Evolutionary conservation across 1,140 invertebrate genomes (phyloP).

Genomic region (Bombus sylvicola): DNA sequence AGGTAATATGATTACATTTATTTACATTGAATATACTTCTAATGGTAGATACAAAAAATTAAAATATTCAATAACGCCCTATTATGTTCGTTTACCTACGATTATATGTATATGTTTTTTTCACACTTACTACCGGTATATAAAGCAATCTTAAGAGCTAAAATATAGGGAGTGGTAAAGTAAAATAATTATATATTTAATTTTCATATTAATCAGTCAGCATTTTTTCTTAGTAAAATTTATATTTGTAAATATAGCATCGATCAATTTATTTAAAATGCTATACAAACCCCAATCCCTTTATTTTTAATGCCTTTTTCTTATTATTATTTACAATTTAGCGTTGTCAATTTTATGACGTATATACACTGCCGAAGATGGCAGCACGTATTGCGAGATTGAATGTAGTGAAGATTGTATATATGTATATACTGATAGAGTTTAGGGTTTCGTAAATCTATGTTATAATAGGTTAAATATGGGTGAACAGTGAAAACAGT

Average conservation of each 20-base stretch:
- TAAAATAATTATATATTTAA: not conserved
- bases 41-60: not conserved
- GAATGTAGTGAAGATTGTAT: not conserved
- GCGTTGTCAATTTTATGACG: not conserved
- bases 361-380: not conserved
- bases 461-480: slow-evolving; percentile 40
- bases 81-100: not conserved
- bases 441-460: not conserved
- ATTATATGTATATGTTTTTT: not conserved
- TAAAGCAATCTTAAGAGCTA: not conserved
- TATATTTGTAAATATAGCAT: not conserved
- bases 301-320: not conserved
- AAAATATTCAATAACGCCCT: not conserved
- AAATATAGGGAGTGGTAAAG: not conserved
- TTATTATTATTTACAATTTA: slow-evolving; percentile 7
- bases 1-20: not conserved
- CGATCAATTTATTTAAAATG: too few species aligned
- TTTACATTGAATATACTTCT: not conserved
- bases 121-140: not conserved
- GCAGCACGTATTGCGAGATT: slow-evolving; percentile 1
- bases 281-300: not conserved
- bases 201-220: not conserved
- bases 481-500: slow-evolving; percentile 33
- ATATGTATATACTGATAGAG: not conserved
- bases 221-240: not conserved